Evolutionary conservation across 2,888 invertebrate species (phyloP).

Genomic region (Clanis bilineata): DNA sequence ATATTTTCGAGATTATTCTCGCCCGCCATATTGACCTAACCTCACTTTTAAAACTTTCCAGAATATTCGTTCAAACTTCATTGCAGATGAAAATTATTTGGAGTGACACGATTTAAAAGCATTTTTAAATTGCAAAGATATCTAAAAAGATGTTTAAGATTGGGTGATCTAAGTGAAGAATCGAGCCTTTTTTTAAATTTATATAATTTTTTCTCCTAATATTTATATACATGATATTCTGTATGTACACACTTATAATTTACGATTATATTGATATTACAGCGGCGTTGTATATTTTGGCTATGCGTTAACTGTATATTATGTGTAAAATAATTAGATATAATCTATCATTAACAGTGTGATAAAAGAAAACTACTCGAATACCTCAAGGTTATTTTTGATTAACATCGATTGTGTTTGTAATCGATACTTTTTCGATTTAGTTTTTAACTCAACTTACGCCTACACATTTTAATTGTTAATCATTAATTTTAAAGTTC

Average conservation of each 20-base stretch:
- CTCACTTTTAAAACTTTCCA: constrained; percentile 10
- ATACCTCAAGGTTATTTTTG: background rate
- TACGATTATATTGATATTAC: constrained; percentile 21
- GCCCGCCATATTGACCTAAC: constrained; percentile 1
- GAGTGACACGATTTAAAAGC: constrained; percentile 5
- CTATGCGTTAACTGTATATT: constrained; percentile 14
- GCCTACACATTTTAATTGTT: constrained; percentile 13
- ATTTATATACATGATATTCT: constrained; percentile 18
- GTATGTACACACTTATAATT: constrained; percentile 26
- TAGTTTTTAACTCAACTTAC: background rate
- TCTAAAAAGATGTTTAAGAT: constrained; percentile 10
- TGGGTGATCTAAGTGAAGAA: constrained; percentile 11
- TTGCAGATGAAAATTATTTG: background rate
- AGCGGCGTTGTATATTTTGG: constrained; percentile 18
- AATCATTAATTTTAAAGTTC: constrained; percentile 16
- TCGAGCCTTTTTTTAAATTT: constrained; percentile 13
- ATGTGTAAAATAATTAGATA: constrained; percentile 11
- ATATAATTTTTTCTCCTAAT: constrained; percentile 13
- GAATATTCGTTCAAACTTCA: constrained; percentile 2
- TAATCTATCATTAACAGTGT: constrained; percentile 3
- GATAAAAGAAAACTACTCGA: constrained; percentile 9
- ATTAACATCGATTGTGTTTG: background rate
- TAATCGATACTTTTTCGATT: background rate
- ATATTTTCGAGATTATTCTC: no score
- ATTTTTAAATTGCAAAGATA: constrained; percentile 11